Evolutionary conservation across 1,140 invertebrate species (phyloP).

Genomic region (Bradysia coprophila): DNA sequence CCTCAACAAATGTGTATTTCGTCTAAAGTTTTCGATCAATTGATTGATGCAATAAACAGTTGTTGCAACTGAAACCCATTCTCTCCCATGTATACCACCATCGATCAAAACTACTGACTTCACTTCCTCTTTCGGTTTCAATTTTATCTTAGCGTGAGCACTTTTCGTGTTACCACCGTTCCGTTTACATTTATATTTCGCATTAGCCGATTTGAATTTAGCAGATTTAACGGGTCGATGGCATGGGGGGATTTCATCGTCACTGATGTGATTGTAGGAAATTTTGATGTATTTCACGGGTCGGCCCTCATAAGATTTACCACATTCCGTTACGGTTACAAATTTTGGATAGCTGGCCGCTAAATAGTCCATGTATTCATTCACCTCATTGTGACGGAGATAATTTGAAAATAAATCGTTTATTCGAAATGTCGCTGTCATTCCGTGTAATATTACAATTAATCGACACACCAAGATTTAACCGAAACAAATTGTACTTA

Average conservation of each 20-base stretch:
- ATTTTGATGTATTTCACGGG: slow-evolving; percentile 32
- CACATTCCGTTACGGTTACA: slow-evolving; percentile 27
- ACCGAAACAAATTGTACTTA: no score
- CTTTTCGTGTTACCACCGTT: neutral
- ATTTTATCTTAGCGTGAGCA: no score
- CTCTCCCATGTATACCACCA: slow-evolving; percentile 40
- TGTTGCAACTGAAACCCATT: slow-evolving; percentile 42
- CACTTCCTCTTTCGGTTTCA: neutral
- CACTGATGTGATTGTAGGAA: slow-evolving; percentile 23
- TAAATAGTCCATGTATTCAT: slow-evolving; percentile 23
- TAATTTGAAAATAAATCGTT: slow-evolving; percentile 17
- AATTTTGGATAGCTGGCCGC: slow-evolving; percentile 23
- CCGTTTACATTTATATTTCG: neutral
- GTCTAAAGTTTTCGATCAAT: slow-evolving; percentile 24
- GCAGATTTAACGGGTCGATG: neutral
- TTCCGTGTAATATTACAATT: no score
- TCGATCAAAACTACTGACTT: slow-evolving; percentile 23
- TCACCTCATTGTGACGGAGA: slow-evolving; percentile 16
- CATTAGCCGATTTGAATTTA: neutral
- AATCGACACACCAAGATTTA: no score
- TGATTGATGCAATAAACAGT: slow-evolving; percentile 42
- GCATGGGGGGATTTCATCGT: neutral
- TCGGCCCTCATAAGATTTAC: slow-evolving; percentile 30
- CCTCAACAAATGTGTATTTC: slow-evolving; percentile 25
- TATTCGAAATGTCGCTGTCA: no score